Evolutionary conservation across 2,888 invertebrate species (phyloP).

Genomic region (Girardia tigrina): DNA sequence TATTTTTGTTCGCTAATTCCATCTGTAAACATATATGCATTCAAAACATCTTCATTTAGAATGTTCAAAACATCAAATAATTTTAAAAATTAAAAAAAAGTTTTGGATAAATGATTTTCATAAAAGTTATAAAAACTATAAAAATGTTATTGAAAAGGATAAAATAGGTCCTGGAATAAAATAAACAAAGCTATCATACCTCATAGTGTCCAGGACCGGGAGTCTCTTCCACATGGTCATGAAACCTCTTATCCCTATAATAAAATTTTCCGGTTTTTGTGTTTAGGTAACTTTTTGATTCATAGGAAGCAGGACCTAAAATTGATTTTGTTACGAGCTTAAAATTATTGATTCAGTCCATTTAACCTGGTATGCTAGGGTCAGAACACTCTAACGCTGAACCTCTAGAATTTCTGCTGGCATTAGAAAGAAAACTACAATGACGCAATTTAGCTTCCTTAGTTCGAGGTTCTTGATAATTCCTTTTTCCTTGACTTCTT

Average conservation of each 20-base stretch:
- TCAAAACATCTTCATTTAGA: no score
- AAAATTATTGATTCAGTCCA: no score
- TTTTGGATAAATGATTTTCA: no score
- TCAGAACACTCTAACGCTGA: neutral
- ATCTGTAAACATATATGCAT: no score
- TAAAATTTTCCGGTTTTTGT: slow-evolving; percentile 5
- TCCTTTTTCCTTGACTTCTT: neutral
- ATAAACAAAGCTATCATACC: no score
- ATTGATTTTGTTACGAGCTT: no score
- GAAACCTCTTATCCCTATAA: neutral
- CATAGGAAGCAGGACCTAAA: neutral
- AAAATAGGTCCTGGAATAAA: no score
- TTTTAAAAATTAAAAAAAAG: no score
- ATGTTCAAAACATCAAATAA: no score
- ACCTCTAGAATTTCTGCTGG: neutral
- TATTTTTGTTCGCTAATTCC: no score
- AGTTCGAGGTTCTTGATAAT: neutral
- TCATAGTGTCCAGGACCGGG: slow-evolving; percentile 38
- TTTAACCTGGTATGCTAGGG: neutral
- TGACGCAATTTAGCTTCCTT: neutral
- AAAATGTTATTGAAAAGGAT: no score
- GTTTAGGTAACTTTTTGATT: neutral
- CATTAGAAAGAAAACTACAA: slow-evolving; percentile 20
- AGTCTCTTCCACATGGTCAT: slow-evolving; percentile 31
- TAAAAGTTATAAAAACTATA: no score